Evolutionary conservation across 1,140 invertebrate species (phyloP).

Genomic region (Neodiprion lecontei): DNA sequence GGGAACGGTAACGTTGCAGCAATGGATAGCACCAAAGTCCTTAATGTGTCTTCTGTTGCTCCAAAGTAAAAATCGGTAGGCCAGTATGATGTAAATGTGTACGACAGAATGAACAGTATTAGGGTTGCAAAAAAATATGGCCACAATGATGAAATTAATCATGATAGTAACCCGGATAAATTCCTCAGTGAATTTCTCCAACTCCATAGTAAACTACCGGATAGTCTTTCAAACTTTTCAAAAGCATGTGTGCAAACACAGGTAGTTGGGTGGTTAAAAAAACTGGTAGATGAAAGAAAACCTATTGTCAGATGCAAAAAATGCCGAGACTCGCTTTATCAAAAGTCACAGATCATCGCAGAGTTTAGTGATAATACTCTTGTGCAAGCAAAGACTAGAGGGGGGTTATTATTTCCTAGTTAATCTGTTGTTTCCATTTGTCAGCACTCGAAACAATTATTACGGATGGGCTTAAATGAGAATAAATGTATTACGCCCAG

Average conservation of each 20-base stretch:
- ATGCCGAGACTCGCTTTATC: constrained; percentile 17
- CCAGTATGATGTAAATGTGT: constrained; percentile 13
- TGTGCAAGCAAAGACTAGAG: constrained; percentile 10
- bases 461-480: not conserved
- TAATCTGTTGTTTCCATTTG: constrained; percentile 11
- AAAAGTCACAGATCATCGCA: too few species aligned
- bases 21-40: too few species aligned
- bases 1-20: too few species aligned
- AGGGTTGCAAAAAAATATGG: constrained; percentile 27
- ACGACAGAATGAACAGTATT: constrained; percentile 11
- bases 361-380: not conserved
- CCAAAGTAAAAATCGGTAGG: too few species aligned
- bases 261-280: not conserved
- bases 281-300: not conserved
- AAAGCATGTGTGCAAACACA: too few species aligned
- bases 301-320: constrained; percentile 20
- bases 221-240: too few species aligned
- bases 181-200: too few species aligned
- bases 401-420: constrained; percentile 17
- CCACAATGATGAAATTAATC: not conserved
- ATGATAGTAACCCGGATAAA: too few species aligned
- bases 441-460: constrained; percentile 2
- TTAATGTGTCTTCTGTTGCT: too few species aligned
- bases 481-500: not conserved
- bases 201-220: too few species aligned